phyloP scores from a whole-genome alignment of 2,888 invertebrate species.

The Pyrochroa serraticornis region DNA sequence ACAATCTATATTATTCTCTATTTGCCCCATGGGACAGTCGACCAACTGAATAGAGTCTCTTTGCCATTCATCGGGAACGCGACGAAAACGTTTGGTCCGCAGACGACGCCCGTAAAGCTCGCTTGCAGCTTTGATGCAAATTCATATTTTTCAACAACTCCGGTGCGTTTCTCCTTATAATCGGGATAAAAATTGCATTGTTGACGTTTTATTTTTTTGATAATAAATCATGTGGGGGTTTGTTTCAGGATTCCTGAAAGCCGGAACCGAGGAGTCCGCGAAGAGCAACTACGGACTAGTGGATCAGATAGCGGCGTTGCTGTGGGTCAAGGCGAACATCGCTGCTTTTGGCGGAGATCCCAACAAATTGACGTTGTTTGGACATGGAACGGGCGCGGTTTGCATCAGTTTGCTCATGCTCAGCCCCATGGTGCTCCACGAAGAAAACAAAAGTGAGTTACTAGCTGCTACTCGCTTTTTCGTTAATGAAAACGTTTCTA shows the following conservation, averaged over 20 bases:
- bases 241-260: conserved; percentile 75
- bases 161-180: neutral
- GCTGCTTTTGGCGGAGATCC: conserved; percentile 90
- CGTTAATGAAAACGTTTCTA: neutral
- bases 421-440: conserved; percentile 76
- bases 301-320: conserved; percentile 91
- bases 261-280: conserved; percentile 74
- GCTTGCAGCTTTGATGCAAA: conserved; percentile 5
- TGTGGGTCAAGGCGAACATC: conserved; percentile 95
- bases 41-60: conserved; percentile 18
- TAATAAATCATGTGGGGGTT: conserved; percentile 12
- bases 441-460: conserved; percentile 51
- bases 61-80: neutral
- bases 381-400: conserved; percentile 94
- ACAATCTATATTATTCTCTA: conserved; percentile 48
- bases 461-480: neutral
- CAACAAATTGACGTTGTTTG: conserved; percentile 85
- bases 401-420: conserved; percentile 92
- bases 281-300: conserved; percentile 91
- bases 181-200: neutral
- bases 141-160: neutral
- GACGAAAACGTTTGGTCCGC: neutral
- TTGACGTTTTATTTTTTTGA: conserved; percentile 12
- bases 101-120: neutral
- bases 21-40: conserved; percentile 44